phyloP scores from a whole-genome alignment of 2,888 invertebrate genomes.

The Neoascia interrupta region DNA sequence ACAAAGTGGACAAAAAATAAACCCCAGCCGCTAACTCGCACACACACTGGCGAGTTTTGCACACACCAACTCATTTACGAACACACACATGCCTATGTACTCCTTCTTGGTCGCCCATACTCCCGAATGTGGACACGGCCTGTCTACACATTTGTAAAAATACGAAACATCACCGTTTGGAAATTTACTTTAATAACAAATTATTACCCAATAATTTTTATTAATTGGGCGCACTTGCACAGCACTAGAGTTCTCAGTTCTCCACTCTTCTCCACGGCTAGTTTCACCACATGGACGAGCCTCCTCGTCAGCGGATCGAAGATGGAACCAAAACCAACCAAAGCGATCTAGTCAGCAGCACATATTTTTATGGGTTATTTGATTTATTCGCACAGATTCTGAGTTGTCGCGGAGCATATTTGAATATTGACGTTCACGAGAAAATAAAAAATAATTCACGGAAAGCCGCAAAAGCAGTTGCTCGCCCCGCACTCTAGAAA shows the following conservation, averaged over 20 bases:
- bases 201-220: background rate
- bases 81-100: conserved; percentile 49
- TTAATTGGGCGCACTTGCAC: too few relatives aligned
- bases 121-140: conserved; percentile 38
- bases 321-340: too few relatives aligned
- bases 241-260: too few relatives aligned
- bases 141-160: conserved; percentile 17
- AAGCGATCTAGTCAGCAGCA: conserved; percentile 5
- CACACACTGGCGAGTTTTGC: too few relatives aligned
- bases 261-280: too few relatives aligned
- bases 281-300: too few relatives aligned
- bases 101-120: conserved; percentile 48
- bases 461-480: conserved; percentile 63
- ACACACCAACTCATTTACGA: too few relatives aligned
- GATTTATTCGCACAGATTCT: background rate
- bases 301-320: too few relatives aligned
- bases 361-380: too few relatives aligned
- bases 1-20: conserved; percentile 66
- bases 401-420: too few relatives aligned
- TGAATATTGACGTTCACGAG: conserved; percentile 21
- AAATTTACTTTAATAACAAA: too few relatives aligned
- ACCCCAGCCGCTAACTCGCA: conserved; percentile 68
- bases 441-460: conserved; percentile 30
- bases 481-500: conserved; percentile 12
- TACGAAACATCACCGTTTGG: too few relatives aligned